Conservation (phyloP, 2,888 invertebrate species). For the Rotaria socialis region DNA sequence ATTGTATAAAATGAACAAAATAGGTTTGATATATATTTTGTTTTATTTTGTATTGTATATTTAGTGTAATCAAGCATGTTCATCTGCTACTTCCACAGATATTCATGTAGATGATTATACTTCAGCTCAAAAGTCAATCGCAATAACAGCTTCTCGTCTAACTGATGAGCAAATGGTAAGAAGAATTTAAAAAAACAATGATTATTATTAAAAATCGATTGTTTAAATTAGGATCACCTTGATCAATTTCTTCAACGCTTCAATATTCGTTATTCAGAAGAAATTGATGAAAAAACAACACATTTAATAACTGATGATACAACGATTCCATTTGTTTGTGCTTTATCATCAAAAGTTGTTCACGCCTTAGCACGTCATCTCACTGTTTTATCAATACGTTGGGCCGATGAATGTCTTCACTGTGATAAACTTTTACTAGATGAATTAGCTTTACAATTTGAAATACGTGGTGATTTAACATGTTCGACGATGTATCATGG, state of each 20-base stretch:
- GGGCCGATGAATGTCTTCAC: conserved; percentile 21
- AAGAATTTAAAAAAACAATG: not conserved
- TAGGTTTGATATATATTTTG: not conserved
- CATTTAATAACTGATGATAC: conserved; percentile 32
- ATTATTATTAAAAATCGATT: not conserved
- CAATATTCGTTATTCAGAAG: not conserved
- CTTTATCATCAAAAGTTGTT: conserved; percentile 24
- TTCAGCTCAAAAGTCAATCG: not conserved
- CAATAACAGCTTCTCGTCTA: conserved; percentile 1
- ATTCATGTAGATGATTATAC: not conserved
- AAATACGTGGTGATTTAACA: conserved; percentile 22
- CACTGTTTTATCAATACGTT: not conserved
- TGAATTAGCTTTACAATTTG: conserved; percentile 18
- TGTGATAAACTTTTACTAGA: not conserved
- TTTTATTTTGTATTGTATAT: not conserved
- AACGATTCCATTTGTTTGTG: conserved; percentile 5
- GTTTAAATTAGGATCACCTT: not conserved
- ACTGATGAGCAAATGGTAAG: conserved; percentile 14
- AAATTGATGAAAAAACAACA: not conserved
- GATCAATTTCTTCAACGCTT: conserved; percentile 14
- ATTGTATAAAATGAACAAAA: not conserved
- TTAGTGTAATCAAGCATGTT: conserved; percentile 4
- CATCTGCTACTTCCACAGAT: not conserved
- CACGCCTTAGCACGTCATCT: conserved; percentile 4
- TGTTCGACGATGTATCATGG: not conserved